These are phyloP conservation scores for Drosophila paucipuncta DNA, from an alignment of 2,888 invertebrate species.

Conservation along the genomic window DNA sequence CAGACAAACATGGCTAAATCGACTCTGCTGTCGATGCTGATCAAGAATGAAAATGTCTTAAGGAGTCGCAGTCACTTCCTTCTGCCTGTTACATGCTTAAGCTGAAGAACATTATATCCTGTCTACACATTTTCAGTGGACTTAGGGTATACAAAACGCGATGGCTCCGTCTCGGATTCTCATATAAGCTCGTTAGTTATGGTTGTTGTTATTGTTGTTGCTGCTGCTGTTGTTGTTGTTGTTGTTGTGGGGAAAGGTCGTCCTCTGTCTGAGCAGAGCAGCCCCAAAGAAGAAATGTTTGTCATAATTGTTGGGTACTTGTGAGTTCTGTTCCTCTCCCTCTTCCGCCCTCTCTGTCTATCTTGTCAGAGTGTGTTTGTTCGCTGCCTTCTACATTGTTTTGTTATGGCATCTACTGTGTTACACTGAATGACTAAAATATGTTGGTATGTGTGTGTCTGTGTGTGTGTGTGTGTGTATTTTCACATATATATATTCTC, in stretches of 20 bases:
- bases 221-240: slow-evolving; percentile 19
- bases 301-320: slow-evolving; percentile 79
- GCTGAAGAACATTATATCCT: background rate
- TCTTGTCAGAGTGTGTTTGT: slow-evolving; percentile 6
- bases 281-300: slow-evolving; percentile 66
- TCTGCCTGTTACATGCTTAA: background rate
- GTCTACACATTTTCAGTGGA: background rate
- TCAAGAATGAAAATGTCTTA: background rate
- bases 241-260: slow-evolving; percentile 68
- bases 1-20: background rate
- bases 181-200: slow-evolving; percentile 75
- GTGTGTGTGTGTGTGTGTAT: background rate
- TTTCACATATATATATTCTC: slow-evolving; percentile 1
- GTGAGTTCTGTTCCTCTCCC: slow-evolving; percentile 32
- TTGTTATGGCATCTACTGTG: slow-evolving; percentile 51
- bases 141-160: slow-evolving; percentile 24
- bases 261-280: slow-evolving; percentile 25
- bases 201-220: slow-evolving; percentile 31
- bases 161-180: slow-evolving; percentile 34
- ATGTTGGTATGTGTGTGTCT: slow-evolving; percentile 21
- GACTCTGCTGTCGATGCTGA: background rate
- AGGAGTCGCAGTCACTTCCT: background rate
- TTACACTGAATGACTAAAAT: slow-evolving; percentile 52
- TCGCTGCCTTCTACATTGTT: slow-evolving; percentile 37
- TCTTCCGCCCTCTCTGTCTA: background rate